These are phyloP conservation scores for Nycticebus coucang DNA, from an alignment of 2,113 vertebrate species.

Conservation along the genomic window DNA sequence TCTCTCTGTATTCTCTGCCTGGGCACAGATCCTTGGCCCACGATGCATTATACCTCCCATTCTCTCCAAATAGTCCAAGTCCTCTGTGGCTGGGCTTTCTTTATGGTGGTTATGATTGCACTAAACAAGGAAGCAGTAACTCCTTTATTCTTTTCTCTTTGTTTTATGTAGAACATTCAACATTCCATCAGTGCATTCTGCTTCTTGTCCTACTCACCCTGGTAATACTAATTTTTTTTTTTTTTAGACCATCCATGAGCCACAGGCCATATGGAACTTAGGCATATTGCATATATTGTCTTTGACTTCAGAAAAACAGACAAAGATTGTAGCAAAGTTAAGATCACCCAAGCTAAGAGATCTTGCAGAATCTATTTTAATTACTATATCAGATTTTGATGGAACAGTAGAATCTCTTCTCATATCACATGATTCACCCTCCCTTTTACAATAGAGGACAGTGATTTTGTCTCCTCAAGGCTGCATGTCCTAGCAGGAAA, in stretches of 20 bases:
- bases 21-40: not conserved
- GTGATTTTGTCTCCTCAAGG: not conserved
- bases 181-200: not conserved
- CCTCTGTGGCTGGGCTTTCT: too few relatives aligned
- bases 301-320: conserved; percentile 8
- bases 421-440: not conserved
- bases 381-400: not conserved
- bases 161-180: conserved; percentile 27
- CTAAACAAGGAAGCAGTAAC: not conserved
- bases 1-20: not conserved
- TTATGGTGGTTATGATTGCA: not conserved
- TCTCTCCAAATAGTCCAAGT: not conserved
- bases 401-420: not conserved
- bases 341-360: not conserved
- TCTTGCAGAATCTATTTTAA: not conserved
- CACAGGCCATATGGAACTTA: not conserved
- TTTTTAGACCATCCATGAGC: not conserved
- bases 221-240: conserved; percentile 37
- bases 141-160: not conserved
- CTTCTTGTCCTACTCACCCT: not conserved
- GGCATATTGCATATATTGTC: not conserved
- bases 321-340: not conserved
- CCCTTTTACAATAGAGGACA: not conserved
- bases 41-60: not conserved
- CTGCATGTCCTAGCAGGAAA: not conserved